Evolutionary conservation across 1,140 invertebrate species (phyloP).

Genomic region (Meloidogyne floridensis): DNA sequence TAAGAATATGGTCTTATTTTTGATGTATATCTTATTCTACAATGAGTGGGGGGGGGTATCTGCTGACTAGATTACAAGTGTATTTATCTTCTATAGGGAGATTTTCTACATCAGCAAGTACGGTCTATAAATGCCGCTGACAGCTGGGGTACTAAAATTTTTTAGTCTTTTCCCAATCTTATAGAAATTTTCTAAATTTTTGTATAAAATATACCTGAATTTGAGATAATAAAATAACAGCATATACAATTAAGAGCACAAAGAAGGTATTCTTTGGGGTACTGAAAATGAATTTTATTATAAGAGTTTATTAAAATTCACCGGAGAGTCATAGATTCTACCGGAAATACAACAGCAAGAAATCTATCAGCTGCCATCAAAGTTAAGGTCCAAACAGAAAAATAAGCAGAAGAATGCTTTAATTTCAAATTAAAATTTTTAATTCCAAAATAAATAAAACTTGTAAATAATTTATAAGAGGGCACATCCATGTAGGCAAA

Average conservation of each 20-base stretch:
- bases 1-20: no score
- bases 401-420: conserved; percentile 80
- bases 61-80: no score
- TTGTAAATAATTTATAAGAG: conserved; percentile 62
- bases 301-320: neutral
- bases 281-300: conserved; percentile 70
- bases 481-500: conserved; percentile 59
- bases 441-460: conserved; percentile 27
- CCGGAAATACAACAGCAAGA: conserved; percentile 71
- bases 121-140: no score
- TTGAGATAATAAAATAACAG: conserved; percentile 55
- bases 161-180: no score
- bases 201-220: conserved; percentile 33
- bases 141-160: neutral
- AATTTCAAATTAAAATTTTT: conserved; percentile 19
- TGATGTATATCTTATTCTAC: no score
- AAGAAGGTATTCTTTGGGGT: conserved; percentile 79
- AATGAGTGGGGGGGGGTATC: no score
- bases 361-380: conserved; percentile 92
- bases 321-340: conserved; percentile 32
- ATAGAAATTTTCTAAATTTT: no score
- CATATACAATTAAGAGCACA: conserved; percentile 46
- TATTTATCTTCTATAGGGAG: no score
- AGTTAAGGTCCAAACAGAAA: conserved; percentile 88
- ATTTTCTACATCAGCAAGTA: no score